Evolutionary conservation across 2,888 invertebrate genomes (phyloP).

Genomic region (Keiferia lycopersicella): DNA sequence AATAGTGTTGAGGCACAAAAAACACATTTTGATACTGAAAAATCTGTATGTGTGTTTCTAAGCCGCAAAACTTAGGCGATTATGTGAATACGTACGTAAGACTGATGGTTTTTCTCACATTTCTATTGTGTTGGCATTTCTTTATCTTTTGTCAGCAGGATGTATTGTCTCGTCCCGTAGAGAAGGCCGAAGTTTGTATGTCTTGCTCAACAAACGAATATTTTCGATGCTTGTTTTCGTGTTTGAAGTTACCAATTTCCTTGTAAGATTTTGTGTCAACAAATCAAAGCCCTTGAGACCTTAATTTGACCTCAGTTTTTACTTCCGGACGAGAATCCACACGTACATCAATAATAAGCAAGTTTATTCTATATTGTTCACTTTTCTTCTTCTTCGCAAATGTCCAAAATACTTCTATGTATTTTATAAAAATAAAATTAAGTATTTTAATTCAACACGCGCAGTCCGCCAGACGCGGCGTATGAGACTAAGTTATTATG

Average conservation of each 20-base stretch:
- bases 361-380: background rate
- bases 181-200: background rate
- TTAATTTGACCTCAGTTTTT: background rate
- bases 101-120: conserved; percentile 9
- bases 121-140: background rate
- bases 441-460: conserved; percentile 9
- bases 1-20: too few relatives aligned
- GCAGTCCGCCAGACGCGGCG: background rate
- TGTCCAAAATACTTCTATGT: background rate
- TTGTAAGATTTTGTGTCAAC: background rate
- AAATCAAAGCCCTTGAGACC: background rate
- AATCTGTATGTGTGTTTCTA: background rate
- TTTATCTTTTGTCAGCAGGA: background rate
- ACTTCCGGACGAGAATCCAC: background rate
- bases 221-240: too few relatives aligned
- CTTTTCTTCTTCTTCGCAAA: background rate
- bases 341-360: background rate
- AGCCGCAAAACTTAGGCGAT: too few relatives aligned
- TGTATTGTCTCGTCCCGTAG: background rate
- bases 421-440: background rate
- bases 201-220: too few relatives aligned
- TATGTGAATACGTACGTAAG: background rate
- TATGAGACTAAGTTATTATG: background rate
- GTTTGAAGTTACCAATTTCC: too few relatives aligned
- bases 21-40: too few relatives aligned